Evolutionary conservation across 1,140 invertebrate genomes (phyloP).

Genomic region (Chlorops oryzae): DNA sequence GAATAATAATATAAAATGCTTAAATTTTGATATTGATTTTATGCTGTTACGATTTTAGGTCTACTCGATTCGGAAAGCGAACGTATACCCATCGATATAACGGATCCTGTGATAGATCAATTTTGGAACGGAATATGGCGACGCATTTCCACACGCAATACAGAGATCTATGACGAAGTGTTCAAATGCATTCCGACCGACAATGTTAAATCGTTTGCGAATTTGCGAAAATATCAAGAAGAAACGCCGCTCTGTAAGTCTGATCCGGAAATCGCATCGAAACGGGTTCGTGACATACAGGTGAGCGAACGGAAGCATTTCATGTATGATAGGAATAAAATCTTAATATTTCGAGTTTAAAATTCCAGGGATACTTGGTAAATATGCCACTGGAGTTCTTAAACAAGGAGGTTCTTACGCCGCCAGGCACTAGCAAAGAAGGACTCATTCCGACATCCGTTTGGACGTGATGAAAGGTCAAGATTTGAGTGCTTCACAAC

Average conservation of each 20-base stretch:
- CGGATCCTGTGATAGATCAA: conserved; percentile 66
- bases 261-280: conserved; percentile 63
- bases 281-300: conserved; percentile 65
- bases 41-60: conserved; percentile 43
- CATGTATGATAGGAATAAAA: too few species aligned
- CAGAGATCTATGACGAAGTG: conserved; percentile 80
- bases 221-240: conserved; percentile 67
- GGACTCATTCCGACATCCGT: conserved; percentile 73
- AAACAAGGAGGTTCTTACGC: conserved; percentile 72
- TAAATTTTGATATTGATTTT: background rate
- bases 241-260: conserved; percentile 57
- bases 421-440: conserved; percentile 71
- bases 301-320: conserved; percentile 40
- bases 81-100: conserved; percentile 54
- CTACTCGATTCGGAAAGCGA: conserved; percentile 52
- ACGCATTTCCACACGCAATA: conserved; percentile 69
- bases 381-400: conserved; percentile 82
- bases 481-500: too few species aligned
- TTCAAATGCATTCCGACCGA: conserved; percentile 82
- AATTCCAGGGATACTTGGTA: conserved; percentile 72
- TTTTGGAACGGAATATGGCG: conserved; percentile 83
- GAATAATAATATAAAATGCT: background rate
- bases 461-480: too few species aligned
- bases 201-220: conserved; percentile 64
- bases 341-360: conserved; percentile 4